Base-by-base conservation (phyloP, 1,140 invertebrate genomes). In the Ceratina calcarata region DNA sequence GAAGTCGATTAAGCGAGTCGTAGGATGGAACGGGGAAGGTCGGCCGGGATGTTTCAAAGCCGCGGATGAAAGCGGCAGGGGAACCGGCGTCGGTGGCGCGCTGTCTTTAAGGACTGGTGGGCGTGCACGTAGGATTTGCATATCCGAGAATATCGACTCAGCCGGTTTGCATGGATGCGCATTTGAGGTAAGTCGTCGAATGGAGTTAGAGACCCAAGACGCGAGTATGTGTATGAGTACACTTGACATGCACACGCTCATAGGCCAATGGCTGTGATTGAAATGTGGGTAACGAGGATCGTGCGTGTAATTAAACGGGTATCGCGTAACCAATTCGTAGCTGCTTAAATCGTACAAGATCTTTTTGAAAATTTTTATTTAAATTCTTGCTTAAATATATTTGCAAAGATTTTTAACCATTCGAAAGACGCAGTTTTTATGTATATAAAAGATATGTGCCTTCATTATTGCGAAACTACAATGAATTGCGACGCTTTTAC, bases 121-220 rank as follows among this genome's bases (percentile, higher is more conserved):
- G 55, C 22, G 15, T 51, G 27, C 65, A 62, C 58, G 22, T 4
- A 27, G 22, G 51, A 81, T 81, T 81, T 81, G 67, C 80, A 81
- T 81, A 78, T 78, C 27, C 58, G 74, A 51, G 73, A 76, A 68
- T 77, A 77, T 77, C 74, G 79, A 77, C 58, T 77, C 8, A 27
- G 20, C 27, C 49, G 57, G 37, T 1, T 53, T 37, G 64, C 78
- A 67, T 64, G 49, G 37, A 70, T 66, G 67, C 61, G 22, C 78
- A 45, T 62, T 76, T 68, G 64, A 65, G 72, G 78, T 49, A 51
- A 60, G 66, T 55, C 78, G 20, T 67, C 55, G 72, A 80, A 76
- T 76, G 16, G 49, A 64, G 15, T 80, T 69, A 24, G 27, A 55
- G 37, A 45, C 24, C 57, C 13, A 37, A 62, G 49, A 57, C 22